Conservation (phyloP, 1,140 invertebrate genomes). For the Papilio glaucus region DNA sequence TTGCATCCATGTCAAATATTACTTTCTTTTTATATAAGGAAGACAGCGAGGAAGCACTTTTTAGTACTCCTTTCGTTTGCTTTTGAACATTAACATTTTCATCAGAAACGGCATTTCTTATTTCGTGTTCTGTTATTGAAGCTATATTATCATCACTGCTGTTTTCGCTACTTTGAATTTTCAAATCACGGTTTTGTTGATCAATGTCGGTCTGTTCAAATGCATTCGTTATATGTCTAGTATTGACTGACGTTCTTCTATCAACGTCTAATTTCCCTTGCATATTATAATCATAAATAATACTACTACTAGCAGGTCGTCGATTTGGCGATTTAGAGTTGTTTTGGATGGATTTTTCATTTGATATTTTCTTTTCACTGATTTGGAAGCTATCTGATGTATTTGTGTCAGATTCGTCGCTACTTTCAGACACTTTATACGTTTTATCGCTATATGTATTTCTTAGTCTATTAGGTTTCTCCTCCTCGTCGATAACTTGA, state of each 20-base stretch:
- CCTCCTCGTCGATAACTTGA: constrained; percentile 31
- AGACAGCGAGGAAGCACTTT: constrained; percentile 80
- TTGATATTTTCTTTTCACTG: not conserved
- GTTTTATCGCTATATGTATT: constrained; percentile 16
- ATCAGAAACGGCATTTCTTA: constrained; percentile 60
- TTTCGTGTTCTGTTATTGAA: constrained; percentile 50
- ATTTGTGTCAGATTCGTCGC: constrained; percentile 45
- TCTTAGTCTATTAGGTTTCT: not conserved
- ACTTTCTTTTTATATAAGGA: constrained; percentile 85
- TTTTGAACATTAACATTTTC: constrained; percentile 64
- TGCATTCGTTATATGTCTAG: constrained; percentile 13
- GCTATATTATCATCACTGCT: constrained; percentile 62
- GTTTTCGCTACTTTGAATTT: constrained; percentile 45
- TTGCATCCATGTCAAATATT: constrained; percentile 84
- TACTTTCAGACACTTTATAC: not conserved
- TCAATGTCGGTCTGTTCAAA: constrained; percentile 28
- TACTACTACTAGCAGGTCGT: not conserved
- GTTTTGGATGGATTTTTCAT: not conserved
- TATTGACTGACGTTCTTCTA: not conserved
- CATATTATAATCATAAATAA: not conserved
- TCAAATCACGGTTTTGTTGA: constrained; percentile 32
- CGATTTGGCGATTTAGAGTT: not conserved
- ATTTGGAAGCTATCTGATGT: constrained; percentile 35
- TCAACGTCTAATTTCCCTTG: not conserved
- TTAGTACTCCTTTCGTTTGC: constrained; percentile 84